Evolutionary conservation across 2,888 invertebrate genomes (phyloP).

Genomic region (Boloria selene): DNA sequence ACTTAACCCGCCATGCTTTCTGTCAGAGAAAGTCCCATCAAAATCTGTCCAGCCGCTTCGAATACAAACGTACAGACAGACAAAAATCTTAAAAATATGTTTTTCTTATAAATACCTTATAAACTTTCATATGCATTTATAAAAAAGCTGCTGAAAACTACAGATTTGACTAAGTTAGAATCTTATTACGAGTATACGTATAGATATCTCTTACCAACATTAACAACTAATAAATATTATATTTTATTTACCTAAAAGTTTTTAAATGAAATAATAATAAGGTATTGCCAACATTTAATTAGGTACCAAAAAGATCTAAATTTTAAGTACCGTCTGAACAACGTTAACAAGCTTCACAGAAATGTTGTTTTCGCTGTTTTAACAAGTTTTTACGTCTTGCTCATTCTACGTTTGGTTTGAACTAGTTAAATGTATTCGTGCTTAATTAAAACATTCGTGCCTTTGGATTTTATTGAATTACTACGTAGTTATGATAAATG

Average conservation of each 20-base stretch:
- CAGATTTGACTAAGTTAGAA: too few relatives aligned
- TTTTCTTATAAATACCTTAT: too few relatives aligned
- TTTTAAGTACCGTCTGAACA: slow-evolving; percentile 9
- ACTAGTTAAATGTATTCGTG: slow-evolving; percentile 31
- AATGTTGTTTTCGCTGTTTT: slow-evolving; percentile 25
- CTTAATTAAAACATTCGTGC: slow-evolving; percentile 26
- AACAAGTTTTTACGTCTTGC: slow-evolving; percentile 25
- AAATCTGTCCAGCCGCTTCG: too few relatives aligned
- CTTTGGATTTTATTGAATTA: slow-evolving; percentile 13
- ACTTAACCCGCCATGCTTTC: too few relatives aligned
- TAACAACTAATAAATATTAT: too few relatives aligned
- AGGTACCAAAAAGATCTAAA: slow-evolving; percentile 9
- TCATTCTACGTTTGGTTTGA: slow-evolving; percentile 29
- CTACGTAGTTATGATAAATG: not conserved
- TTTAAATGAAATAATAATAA: slow-evolving; percentile 8
- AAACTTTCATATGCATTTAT: too few relatives aligned
- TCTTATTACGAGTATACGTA: too few relatives aligned
- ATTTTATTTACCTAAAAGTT: not conserved
- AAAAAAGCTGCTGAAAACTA: too few relatives aligned
- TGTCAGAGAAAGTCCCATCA: too few relatives aligned
- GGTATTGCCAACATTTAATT: slow-evolving; percentile 3
- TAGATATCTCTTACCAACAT: too few relatives aligned
- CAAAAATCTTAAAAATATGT: too few relatives aligned
- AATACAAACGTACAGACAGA: too few relatives aligned
- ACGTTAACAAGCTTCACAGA: slow-evolving; percentile 14